Evolutionary conservation across 1,140 invertebrate species (phyloP).

Genomic region (Lutraria rhynchaena): DNA sequence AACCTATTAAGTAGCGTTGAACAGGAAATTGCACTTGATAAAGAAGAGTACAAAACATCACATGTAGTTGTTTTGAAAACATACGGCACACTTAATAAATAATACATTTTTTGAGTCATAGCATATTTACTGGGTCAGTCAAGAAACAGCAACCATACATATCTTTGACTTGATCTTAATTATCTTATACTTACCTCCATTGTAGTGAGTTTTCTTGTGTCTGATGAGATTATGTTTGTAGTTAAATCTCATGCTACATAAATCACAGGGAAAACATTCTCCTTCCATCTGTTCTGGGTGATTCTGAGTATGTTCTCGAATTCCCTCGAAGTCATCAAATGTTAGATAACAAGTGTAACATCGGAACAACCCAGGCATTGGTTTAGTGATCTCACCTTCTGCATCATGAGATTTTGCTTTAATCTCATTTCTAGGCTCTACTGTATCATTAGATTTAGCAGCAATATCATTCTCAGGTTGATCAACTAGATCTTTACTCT

Average conservation of each 20-base stretch:
- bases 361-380: slow-evolving; percentile 76
- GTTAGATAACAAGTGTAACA: slow-evolving; percentile 81
- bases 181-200: slow-evolving; percentile 8
- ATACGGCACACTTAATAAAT: too few species aligned
- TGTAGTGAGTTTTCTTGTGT: slow-evolving; percentile 76
- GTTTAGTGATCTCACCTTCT: not conserved
- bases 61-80: too few species aligned
- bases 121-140: too few species aligned
- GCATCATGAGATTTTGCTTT: not conserved
- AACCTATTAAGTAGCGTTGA: too few species aligned
- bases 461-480: not conserved
- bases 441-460: not conserved
- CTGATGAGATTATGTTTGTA: slow-evolving; percentile 77
- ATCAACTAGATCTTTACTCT: not conserved
- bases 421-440: not conserved
- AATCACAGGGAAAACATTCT: slow-evolving; percentile 76
- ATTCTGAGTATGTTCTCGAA: slow-evolving; percentile 71
- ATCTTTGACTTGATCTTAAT: too few species aligned
- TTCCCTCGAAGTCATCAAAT: slow-evolving; percentile 78
- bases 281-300: slow-evolving; percentile 60
- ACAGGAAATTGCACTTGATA: too few species aligned
- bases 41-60: too few species aligned
- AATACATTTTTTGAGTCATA: too few species aligned
- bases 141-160: too few species aligned
- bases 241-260: slow-evolving; percentile 80